Evolutionary conservation across 92 coral and sea anemone genomes (phyloP).

Genomic region (Bergia puertoricense): DNA sequence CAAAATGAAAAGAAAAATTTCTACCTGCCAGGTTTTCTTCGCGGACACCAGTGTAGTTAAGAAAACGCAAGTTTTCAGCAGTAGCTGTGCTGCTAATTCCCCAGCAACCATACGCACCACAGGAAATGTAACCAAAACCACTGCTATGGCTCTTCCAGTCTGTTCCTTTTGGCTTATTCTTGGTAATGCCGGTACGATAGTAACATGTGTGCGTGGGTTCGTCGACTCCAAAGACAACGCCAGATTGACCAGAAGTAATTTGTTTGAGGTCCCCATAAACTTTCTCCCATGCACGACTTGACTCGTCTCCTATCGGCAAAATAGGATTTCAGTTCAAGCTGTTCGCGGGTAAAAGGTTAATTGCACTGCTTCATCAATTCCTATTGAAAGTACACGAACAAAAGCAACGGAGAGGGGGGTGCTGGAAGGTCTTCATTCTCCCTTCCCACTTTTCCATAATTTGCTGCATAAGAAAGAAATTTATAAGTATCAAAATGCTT

Average conservation of each 20-base stretch:
- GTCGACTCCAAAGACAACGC: neutral
- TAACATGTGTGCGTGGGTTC: neutral
- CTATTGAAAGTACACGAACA: no score
- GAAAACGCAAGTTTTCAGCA: neutral
- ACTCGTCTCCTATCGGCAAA: neutral
- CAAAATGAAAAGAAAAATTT: no score
- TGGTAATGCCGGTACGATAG: neutral
- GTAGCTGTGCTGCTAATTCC: neutral
- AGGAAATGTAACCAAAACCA: neutral
- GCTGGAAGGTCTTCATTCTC: no score
- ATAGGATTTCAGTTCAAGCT: neutral
- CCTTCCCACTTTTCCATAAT: no score
- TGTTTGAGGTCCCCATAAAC: neutral
- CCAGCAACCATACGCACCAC: constrained; percentile 14
- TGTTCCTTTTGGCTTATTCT: neutral
- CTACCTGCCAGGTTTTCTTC: neutral
- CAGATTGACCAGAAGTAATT: neutral
- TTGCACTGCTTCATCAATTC: no score
- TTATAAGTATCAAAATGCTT: no score
- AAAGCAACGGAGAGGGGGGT: no score
- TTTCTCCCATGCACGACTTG: neutral
- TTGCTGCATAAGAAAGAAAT: no score
- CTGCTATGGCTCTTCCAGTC: neutral
- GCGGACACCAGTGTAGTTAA: neutral
- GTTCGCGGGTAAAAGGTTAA: no score